Base-by-base conservation (phyloP, 2,797 vertebrate genomes). In the Intellagama lesueurii region DNA sequence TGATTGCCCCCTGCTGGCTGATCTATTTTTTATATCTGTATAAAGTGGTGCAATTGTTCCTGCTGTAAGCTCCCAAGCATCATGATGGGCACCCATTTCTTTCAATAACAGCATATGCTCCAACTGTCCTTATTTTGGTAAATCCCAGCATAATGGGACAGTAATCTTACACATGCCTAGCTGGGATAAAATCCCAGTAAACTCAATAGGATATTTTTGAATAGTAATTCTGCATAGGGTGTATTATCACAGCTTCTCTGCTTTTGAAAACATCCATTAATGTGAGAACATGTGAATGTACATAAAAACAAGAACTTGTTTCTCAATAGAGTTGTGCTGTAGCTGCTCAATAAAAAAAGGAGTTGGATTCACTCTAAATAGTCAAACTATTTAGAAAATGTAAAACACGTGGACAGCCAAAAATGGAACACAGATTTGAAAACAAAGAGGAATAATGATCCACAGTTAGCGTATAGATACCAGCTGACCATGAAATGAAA, bases 1-100 rank as follows among this genome's bases (percentile, higher is more conserved):
- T 19, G 81, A 68, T 16, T 88, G 72, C 35, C 73, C 81, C n/a
- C 87, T 83, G 16, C 81, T 83, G 81, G 72, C 8, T 60, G 76
- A 83, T 49, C 14, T 30, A 5, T 77, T 69, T 49, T 60, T 82
- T 83, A 32, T 80, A 76, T 26, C 14, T 47, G 35, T 47, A 9
- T 8, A 82, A 82, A 82, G 7, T 17, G 3, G 19, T 64, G 3
- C 17, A 35, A 19, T 22, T 7, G 32, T 85, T 73, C 47, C 28
- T 72, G 47, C 26, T 5, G 14, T 66, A 30, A 60, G 24, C 44
- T 17, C 47, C 64, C 40, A 49, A 32, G 35, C 12, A 1, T 85
- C n/a, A 28, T 60, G 44, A 32, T 47, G 44, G 30, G 30, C 64
- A 32, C 56, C 56, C 40, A 40, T 6, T 44, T 79, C 77, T 87